phyloP scores from a whole-genome alignment of 2,113 vertebrate species.

The Salvelinus alpinus region DNA sequence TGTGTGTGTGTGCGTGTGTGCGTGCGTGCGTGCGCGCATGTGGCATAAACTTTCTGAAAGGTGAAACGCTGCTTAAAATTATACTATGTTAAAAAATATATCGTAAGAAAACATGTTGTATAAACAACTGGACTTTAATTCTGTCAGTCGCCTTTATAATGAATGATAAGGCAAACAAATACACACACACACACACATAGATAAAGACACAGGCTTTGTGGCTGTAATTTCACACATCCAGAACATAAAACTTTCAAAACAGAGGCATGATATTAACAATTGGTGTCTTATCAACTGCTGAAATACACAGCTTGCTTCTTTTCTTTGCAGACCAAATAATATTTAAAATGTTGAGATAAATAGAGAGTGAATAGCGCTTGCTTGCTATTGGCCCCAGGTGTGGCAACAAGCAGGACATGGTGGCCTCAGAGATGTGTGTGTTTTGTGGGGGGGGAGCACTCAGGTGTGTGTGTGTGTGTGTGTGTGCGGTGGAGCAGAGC shows the following conservation, averaged over 20 bases:
- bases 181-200: background rate
- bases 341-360: background rate
- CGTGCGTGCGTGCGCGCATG: slow-evolving; percentile 5
- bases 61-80: background rate
- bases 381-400: too few relatives aligned
- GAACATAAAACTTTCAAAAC: too few relatives aligned
- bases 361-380: background rate
- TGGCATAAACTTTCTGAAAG: background rate
- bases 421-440: background rate
- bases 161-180: background rate
- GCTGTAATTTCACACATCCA: too few relatives aligned
- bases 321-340: too few relatives aligned
- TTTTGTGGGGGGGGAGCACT: slow-evolving; percentile 10
- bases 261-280: too few relatives aligned
- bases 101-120: slow-evolving; percentile 19
- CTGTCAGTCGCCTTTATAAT: background rate
- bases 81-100: slow-evolving; percentile 22
- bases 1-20: slow-evolving; percentile 5
- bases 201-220: background rate
- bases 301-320: too few relatives aligned
- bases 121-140: background rate
- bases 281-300: too few relatives aligned
- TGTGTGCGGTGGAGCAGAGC: background rate
- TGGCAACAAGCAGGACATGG: background rate
- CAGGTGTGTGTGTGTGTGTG: slow-evolving; percentile 23